A percentile compares a stretch with the other conserved stretches of the same genome.
phyloP scores from a whole-genome alignment of 2,797 vertebrate genomes.

The Cetoscarus ocellatus region DNA sequence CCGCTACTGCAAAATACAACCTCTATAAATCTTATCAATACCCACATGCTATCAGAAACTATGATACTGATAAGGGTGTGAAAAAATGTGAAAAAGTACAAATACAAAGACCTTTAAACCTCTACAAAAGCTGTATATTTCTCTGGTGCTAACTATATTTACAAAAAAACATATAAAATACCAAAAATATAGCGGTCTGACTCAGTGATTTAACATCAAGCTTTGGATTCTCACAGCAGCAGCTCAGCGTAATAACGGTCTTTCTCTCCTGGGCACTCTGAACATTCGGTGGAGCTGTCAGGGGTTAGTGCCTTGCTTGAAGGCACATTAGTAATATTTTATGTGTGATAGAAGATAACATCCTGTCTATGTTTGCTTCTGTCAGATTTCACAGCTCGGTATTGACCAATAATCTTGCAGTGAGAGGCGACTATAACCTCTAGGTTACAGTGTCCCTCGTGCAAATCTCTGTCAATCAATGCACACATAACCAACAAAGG shows the following conservation, averaged over 20 bases:
- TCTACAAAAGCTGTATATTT: too few relatives aligned
- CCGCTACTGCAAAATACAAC: too few relatives aligned
- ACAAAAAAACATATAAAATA: too few relatives aligned
- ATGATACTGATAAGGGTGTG: too few relatives aligned
- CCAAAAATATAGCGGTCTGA: not conserved
- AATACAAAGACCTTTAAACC: too few relatives aligned
- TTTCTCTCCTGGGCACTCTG: slow-evolving; percentile 30
- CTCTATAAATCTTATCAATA: too few relatives aligned
- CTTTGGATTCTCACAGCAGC: slow-evolving; percentile 3
- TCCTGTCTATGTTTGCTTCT: slow-evolving; percentile 26
- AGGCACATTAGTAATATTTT: slow-evolving; percentile 30
- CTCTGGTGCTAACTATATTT: too few relatives aligned
- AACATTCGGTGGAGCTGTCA: slow-evolving; percentile 17
- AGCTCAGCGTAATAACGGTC: slow-evolving; percentile 20
- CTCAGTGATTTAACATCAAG: not conserved
- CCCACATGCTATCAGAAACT: too few relatives aligned
- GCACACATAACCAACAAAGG: slow-evolving; percentile 20
- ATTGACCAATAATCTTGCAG: slow-evolving; percentile 29
- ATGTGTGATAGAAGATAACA: slow-evolving; percentile 25
- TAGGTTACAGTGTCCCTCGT: not conserved
- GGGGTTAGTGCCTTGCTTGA: slow-evolving; percentile 49
- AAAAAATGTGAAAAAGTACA: too few relatives aligned
- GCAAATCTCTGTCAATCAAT: slow-evolving; percentile 39
- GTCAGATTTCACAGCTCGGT: slow-evolving; percentile 10
- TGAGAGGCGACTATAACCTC: slow-evolving; percentile 28